Conservation (phyloP, 2,113 vertebrate species). For the Eulacestoma nigropectus region DNA sequence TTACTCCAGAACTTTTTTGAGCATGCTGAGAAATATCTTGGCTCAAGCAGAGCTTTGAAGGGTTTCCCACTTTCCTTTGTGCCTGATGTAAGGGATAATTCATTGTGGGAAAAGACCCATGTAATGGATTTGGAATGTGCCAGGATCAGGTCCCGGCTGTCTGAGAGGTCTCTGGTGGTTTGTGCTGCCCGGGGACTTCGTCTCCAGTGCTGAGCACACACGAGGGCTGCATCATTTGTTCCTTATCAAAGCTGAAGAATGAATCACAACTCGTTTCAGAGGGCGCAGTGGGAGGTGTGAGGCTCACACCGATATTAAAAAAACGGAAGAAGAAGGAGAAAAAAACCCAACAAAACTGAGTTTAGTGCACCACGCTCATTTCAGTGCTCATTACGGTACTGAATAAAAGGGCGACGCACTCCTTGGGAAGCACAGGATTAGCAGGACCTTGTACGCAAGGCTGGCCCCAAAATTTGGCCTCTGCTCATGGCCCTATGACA, state of each 20-base stretch:
- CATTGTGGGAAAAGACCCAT: neutral
- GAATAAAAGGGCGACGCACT: neutral
- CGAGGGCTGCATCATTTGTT: slow-evolving; percentile 48
- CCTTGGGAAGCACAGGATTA: neutral
- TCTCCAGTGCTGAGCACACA: neutral
- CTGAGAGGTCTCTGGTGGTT: neutral
- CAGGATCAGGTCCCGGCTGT: neutral
- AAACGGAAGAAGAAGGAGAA: neutral
- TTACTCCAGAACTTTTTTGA: neutral
- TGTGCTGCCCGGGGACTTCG: neutral
- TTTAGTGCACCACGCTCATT: neutral
- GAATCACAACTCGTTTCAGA: slow-evolving; percentile 39
- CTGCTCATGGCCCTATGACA: neutral
- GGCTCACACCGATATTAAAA: neutral
- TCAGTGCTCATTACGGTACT: accelerated
- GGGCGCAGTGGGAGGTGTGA: neutral
- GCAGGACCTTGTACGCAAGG: neutral
- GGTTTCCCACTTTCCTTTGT: neutral
- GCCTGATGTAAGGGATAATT: accelerated
- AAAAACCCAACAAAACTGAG: neutral
- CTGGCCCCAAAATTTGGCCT: neutral
- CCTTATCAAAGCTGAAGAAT: slow-evolving; percentile 27
- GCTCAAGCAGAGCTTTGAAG: neutral
- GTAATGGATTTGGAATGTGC: neutral
- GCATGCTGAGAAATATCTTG: neutral